These are phyloP conservation scores for Thalassophryne amazonica DNA, from an alignment of 2,797 vertebrate genomes.

Conservation along the genomic window DNA sequence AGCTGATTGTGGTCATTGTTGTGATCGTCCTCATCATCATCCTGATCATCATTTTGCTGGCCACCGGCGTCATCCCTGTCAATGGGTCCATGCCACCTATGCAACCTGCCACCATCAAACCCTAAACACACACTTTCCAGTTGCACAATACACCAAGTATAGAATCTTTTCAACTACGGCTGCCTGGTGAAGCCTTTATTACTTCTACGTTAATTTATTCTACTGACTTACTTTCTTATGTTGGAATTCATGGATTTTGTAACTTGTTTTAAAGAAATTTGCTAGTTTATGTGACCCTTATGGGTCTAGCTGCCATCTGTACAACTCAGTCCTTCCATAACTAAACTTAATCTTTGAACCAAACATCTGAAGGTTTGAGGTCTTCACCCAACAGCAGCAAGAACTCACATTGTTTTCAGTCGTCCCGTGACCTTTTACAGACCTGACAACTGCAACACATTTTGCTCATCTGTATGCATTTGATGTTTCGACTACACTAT, in stretches of 20 bases:
- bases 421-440: too few species aligned
- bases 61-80: conserved; percentile 82
- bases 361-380: not conserved
- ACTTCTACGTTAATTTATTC: not conserved
- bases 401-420: not conserved
- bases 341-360: too few species aligned
- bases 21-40: conserved; percentile 82
- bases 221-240: not conserved
- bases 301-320: not conserved
- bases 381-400: not conserved
- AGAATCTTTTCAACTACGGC: conserved; percentile 14
- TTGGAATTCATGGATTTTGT: not conserved
- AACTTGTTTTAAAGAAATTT: conserved; percentile 19
- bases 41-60: conserved; percentile 86
- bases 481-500: too few species aligned
- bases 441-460: too few species aligned
- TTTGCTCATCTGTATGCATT: too few species aligned
- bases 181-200: conserved; percentile 19
- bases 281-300: conserved; percentile 1
- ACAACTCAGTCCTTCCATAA: too few species aligned
- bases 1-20: conserved; percentile 84
- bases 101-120: not conserved
- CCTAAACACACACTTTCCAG: conserved; percentile 25
- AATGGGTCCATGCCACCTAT: conserved; percentile 1
- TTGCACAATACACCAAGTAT: conserved; percentile 28